Evolutionary conservation across 2,888 invertebrate genomes (phyloP).

Genomic region (Cyaniris semiargus): DNA sequence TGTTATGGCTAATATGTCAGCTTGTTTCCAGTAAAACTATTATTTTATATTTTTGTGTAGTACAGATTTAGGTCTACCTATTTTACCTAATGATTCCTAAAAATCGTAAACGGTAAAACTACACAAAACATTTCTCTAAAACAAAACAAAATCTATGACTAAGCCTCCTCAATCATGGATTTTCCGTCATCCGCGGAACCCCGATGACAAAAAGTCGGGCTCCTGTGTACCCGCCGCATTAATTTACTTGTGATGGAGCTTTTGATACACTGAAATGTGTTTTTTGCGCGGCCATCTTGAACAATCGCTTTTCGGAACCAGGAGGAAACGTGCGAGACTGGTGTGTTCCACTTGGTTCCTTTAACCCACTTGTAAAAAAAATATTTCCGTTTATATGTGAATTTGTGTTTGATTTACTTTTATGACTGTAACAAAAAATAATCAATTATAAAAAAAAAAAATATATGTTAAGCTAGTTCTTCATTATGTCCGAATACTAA

Average conservation of each 20-base stretch:
- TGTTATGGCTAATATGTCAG: too few species aligned
- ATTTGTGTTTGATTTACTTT: too few species aligned
- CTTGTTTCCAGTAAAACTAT: too few species aligned
- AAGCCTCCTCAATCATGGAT: background rate
- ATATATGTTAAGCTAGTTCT: too few species aligned
- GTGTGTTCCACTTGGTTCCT: conserved; percentile 46
- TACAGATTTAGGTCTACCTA: background rate
- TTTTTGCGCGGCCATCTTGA: conserved; percentile 54
- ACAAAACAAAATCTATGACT: background rate
- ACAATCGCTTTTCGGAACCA: conserved; percentile 39
- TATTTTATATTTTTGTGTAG: too few species aligned
- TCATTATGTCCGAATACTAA: too few species aligned
- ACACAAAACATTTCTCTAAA: too few species aligned
- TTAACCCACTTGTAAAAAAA: background rate
- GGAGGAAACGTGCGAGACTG: conserved; percentile 45
- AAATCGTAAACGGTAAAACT: too few species aligned
- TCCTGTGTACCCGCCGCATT: conserved; percentile 55
- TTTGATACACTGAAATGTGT: conserved; percentile 58
- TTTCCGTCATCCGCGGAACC: conserved; percentile 41
- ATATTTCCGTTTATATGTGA: too few species aligned
- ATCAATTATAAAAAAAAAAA: too few species aligned
- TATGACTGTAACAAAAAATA: too few species aligned
- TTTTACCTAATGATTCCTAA: too few species aligned
- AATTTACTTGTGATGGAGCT: conserved; percentile 70
- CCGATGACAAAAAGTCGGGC: conserved; percentile 54